Base-by-base conservation (phyloP, 2,797 vertebrate species). In the Pogonophryne albipinna region DNA sequence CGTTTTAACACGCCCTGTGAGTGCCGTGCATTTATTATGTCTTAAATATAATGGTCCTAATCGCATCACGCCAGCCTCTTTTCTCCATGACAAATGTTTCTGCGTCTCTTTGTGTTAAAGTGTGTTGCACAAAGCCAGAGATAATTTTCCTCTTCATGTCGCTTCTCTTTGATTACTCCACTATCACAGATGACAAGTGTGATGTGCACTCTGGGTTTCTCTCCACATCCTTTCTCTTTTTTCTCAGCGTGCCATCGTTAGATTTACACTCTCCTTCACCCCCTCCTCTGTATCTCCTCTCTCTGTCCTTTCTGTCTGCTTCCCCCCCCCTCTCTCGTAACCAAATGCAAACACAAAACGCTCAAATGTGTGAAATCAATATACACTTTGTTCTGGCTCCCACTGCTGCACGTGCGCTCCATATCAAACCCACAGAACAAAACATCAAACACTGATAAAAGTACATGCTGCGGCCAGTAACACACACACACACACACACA, bases 181-280 rank as follows among this genome's bases (percentile, higher is more conserved):
- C 77, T 68, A 76, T 80, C 75, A 66, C 78, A 68, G 74, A 81
- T 62, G 64, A 80, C 52, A 44, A 65, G 59, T 63, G 64, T 52
- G 60, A 74, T 78, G 74, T 70, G 49, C 69, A 12, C 56, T 81
- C 77, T 63, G 8, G 42, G 15, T 41, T 51, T 58, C 44, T 47
- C 64, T 66, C 71, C 4, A 27, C 27, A 27, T 27, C n/a, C 52
- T 46, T 49, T 31, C 38, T 23, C 65, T 44, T 52, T 51, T 31
- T 44, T 19, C 65, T 47, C 41, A 27, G 62, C 23, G 10, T 52
- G 66, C 69, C 66, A 59, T 68, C 72, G 20, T 71, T 76, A 79
- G 55, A 78, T 78, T 79, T 70, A 82, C 67, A 50, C 78, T 66
- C 65, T 65, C 67, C 75, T 72, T 79, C 71, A 56, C 68, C 68